Conservation (phyloP, 1,140 invertebrate species). For the Calephelis nemesis region DNA sequence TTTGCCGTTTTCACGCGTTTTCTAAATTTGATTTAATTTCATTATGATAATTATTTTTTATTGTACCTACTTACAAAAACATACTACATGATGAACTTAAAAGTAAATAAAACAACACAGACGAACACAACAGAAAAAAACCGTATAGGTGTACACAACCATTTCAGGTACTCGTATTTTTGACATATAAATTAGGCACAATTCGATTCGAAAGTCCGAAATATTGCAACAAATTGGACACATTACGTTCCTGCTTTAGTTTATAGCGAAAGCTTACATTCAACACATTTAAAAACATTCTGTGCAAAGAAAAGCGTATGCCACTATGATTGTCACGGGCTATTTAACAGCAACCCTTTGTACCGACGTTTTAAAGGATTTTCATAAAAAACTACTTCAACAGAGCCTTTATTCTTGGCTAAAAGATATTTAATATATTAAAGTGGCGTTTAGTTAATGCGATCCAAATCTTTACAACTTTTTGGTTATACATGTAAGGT, state of each 20-base stretch:
- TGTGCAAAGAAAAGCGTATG: conserved; percentile 36
- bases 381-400: conserved; percentile 25
- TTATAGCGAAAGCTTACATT: conserved; percentile 35
- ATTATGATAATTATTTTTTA: no score
- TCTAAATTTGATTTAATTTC: no score
- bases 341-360: conserved; percentile 45
- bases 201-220: neutral
- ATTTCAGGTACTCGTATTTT: no score
- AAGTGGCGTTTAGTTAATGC: conserved; percentile 2
- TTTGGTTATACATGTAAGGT: neutral
- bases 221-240: neutral
- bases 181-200: no score
- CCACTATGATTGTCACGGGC: conserved; percentile 44
- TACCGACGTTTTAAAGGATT: conserved; percentile 24
- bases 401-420: conserved; percentile 11
- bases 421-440: conserved; percentile 8
- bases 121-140: no score
- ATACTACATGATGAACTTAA: no score
- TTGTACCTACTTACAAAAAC: no score
- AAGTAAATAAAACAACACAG: no score
- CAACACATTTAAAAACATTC: conserved; percentile 35
- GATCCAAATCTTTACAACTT: neutral
- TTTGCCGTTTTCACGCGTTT: no score
- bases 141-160: no score
- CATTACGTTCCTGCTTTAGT: conserved; percentile 36